Evolutionary conservation across 2,797 vertebrate species (phyloP), one percentile per base, ranked within the genome.

Genomic region (Vireo griseus): DNA sequence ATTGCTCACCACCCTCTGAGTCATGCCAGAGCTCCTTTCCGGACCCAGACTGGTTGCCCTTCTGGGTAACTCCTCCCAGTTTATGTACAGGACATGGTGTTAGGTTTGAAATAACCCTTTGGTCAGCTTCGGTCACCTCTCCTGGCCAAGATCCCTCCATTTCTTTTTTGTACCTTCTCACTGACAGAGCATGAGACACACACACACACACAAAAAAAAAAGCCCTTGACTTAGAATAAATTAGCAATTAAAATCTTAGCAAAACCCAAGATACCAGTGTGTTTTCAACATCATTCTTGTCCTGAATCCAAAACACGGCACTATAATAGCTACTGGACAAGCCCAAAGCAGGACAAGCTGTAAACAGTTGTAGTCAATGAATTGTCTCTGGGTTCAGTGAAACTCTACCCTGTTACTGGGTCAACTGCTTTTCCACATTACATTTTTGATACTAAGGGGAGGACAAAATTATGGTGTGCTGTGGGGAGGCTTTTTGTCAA

Each of bases 21-120:
- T 10, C 4, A 73, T 28, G 11, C 15, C 40, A 57, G 13, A 45
- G n/a, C 8, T 19, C 12, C 13, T n/a, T n/a, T n/a, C 31, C 4
- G 6, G 33, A 22, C 52, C 9, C 4, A 21, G 55, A 20, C 16
- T 35, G 13, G 21, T 26, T 44, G 39, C 24, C 2, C 13, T 26
- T 73, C 25, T 31, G 19, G 9, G 24, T 29, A 21, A 25, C 11
- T 58, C 9, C 4, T 5, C 11, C 4, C 16, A 13, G 37, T 29
- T 39, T 26, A 33, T 11, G 24, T 16, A 22, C 5, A 15, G 16
- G 14, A 2, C 26, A 15, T 26, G 14, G 17, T 0, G 0, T 33
- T 39, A 26, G 20, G 10, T 31, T 8, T 59, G 33, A 25, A 80
- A 33, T 16, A 52, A 73, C 14, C 14, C 3, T 52, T 19, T 2